These are phyloP conservation scores for Ectropis crepuscularia DNA, from an alignment of 2,888 invertebrate genomes.

Conservation along the genomic window DNA sequence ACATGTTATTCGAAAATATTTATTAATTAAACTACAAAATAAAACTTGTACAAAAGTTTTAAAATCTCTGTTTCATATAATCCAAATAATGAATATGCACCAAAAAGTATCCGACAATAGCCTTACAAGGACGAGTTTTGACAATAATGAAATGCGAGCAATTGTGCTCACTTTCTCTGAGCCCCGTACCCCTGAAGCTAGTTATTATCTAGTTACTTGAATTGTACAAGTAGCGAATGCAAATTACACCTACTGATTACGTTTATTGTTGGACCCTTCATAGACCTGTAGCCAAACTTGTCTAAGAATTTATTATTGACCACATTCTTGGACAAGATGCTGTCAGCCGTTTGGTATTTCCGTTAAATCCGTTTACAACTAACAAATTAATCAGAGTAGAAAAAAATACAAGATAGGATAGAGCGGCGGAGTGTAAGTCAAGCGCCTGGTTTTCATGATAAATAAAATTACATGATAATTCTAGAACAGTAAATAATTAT, in stretches of 20 bases:
- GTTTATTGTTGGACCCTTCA: conserved; percentile 57
- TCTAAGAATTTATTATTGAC: conserved; percentile 25
- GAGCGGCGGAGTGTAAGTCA: too few relatives aligned
- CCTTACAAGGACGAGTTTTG: conserved; percentile 71
- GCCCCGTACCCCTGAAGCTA: conserved; percentile 58
- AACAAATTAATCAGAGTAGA: background rate
- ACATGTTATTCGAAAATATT: too few relatives aligned
- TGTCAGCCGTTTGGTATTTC: conserved; percentile 10
- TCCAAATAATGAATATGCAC: conserved; percentile 74
- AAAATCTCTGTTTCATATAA: conserved; percentile 53
- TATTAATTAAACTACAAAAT: background rate
- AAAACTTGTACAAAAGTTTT: background rate
- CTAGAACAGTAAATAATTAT: too few relatives aligned
- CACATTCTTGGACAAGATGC: conserved; percentile 7
- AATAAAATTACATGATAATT: too few relatives aligned
- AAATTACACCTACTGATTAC: conserved; percentile 61
- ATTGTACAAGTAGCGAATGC: conserved; percentile 52
- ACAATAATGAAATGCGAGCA: conserved; percentile 67
- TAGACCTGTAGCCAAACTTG: conserved; percentile 25
- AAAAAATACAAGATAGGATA: too few relatives aligned
- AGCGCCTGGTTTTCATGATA: too few relatives aligned
- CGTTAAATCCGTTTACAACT: conserved; percentile 8
- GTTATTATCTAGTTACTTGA: conserved; percentile 60
- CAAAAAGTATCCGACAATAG: conserved; percentile 65
- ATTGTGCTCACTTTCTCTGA: conserved; percentile 72